These are phyloP conservation scores for Macrophya annulata DNA, from an alignment of 2,888 invertebrate species.

Conservation along the genomic window DNA sequence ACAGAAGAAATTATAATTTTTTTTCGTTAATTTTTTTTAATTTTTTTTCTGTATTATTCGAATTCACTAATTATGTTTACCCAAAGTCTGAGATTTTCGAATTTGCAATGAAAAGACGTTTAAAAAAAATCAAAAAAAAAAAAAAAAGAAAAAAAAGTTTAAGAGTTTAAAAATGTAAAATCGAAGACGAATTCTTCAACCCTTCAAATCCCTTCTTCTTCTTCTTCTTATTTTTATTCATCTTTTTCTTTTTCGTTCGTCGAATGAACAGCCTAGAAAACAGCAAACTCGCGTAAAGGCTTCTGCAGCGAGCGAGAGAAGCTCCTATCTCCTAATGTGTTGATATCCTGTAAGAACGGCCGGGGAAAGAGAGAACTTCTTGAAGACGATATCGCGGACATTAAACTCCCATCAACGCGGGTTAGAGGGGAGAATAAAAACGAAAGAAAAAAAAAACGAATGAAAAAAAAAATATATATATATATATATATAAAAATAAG, in stretches of 20 bases:
- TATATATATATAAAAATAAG: neutral
- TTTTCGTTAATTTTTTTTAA: neutral
- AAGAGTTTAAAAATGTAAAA: no score
- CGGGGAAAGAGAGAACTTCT: constrained; percentile 10
- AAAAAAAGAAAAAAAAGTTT: neutral
- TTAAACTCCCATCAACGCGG: constrained; percentile 41
- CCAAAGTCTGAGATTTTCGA: neutral
- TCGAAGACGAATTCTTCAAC: neutral
- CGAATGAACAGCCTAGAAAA: constrained; percentile 43
- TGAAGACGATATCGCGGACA: constrained; percentile 38
- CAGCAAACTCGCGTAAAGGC: neutral
- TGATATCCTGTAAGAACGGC: constrained; percentile 38
- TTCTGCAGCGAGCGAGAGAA: constrained; percentile 15
- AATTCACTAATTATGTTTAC: neutral
- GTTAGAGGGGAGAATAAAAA: neutral
- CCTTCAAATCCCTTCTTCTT: neutral
- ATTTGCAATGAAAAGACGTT: neutral
- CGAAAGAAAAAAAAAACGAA: neutral
- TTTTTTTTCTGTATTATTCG: neutral
- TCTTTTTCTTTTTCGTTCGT: neutral
- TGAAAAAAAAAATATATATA: neutral
- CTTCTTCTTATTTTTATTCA: neutral
- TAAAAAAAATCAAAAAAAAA: neutral
- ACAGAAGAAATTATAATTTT: neutral
- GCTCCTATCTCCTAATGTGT: constrained; percentile 53